A percentile compares a stretch with the other conserved stretches of the same genome.
These are phyloP conservation scores for Criorhina ranunculi DNA, from an alignment of 2,888 invertebrate genomes.

Conservation along the genomic window DNA sequence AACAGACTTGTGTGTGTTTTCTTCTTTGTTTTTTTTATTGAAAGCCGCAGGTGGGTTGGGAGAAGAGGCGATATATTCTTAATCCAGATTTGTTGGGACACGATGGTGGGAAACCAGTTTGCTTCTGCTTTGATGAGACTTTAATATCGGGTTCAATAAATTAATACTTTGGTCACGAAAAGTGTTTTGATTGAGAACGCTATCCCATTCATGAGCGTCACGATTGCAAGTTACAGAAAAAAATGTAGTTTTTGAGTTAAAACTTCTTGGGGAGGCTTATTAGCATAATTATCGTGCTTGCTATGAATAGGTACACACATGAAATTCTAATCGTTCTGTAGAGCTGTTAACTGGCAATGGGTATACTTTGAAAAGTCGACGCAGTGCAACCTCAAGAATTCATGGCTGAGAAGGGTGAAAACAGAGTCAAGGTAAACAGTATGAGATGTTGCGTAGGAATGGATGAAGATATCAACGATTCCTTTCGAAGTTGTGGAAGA, in stretches of 20 bases:
- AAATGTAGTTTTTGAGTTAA: not conserved
- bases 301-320: conserved; percentile 26
- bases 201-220: conserved; percentile 38
- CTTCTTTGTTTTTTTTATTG: too few species aligned
- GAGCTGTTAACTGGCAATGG: too few species aligned
- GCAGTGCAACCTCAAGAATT: too few species aligned
- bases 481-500: too few species aligned
- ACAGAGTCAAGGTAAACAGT: too few species aligned
- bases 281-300: conserved; percentile 60
- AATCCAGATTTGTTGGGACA: not conserved
- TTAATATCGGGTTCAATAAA: conserved; percentile 53
- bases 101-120: conserved; percentile 17
- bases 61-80: not conserved
- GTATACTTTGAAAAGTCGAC: too few species aligned
- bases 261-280: conserved; percentile 23
- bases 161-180: conserved; percentile 71
- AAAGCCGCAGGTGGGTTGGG: not conserved
- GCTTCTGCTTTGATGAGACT: conserved; percentile 61
- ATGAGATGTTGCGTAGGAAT: too few species aligned
- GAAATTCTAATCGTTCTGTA: conserved; percentile 44
- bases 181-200: conserved; percentile 61
- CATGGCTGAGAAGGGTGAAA: too few species aligned
- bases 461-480: too few species aligned
- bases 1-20: conserved; percentile 18
- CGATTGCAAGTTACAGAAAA: conserved; percentile 36